Percentiles rank a stretch among this genome's conserved stretches.
phyloP scores from a whole-genome alignment of 2,888 invertebrate genomes.

The Thecophora atra region DNA sequence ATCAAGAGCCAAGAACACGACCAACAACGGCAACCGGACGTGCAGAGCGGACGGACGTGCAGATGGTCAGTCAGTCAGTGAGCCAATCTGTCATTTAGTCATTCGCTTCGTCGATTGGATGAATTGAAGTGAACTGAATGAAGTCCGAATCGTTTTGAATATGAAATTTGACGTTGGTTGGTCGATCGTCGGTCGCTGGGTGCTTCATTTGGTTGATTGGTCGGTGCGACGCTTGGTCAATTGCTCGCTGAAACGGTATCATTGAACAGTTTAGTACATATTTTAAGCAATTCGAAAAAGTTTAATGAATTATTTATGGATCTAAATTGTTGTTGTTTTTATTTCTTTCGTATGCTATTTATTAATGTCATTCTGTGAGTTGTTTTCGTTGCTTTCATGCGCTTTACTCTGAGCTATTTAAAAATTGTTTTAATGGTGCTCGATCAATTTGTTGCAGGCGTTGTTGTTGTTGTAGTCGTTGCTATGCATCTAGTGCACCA shows the following conservation, averaged over 20 bases:
- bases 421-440: neutral
- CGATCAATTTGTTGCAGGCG: neutral
- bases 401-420: neutral
- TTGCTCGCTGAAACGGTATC: constrained; percentile 3
- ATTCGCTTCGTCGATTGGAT: too few species aligned
- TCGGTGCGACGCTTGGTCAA: neutral
- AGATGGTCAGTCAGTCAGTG: neutral
- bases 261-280: constrained; percentile 19
- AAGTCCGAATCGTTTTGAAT: too few species aligned
- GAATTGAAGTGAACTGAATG: too few species aligned
- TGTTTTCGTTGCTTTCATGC: constrained; percentile 6
- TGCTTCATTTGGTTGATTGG: neutral
- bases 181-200: neutral
- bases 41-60: constrained; percentile 6
- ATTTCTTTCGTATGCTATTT: constrained; percentile 4
- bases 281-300: constrained; percentile 33
- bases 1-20: constrained; percentile 13
- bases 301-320: constrained; percentile 39
- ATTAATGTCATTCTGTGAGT: neutral
- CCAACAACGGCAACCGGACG: constrained; percentile 11
- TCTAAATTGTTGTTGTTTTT: constrained; percentile 4
- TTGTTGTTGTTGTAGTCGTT: constrained; percentile 15
- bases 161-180: neutral
- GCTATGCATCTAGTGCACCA: constrained; percentile 21
- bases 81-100: neutral